A percentile compares a stretch with the other conserved stretches of the same genome.
phyloP scores from a whole-genome alignment of 2,113 vertebrate species.

The Galbula dea region DNA sequence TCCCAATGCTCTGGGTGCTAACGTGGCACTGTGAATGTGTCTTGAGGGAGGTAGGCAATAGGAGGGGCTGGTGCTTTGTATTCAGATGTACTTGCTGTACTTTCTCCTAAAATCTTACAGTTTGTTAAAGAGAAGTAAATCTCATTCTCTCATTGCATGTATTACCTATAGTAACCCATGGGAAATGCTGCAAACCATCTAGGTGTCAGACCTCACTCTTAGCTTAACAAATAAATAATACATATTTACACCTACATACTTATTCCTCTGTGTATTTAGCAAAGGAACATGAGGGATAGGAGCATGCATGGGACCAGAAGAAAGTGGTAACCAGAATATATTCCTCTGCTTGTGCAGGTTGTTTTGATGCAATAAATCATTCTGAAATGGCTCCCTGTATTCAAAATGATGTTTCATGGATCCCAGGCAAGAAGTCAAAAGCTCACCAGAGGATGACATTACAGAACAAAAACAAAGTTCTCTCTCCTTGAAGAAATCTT shows the following conservation, averaged over 20 bases:
- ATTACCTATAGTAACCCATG: background rate
- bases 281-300: background rate
- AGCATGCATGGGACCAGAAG: background rate
- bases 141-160: background rate
- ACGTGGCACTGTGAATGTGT: background rate
- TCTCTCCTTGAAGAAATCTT: constrained; percentile 62
- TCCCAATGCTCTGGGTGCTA: background rate
- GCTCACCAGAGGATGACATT: constrained; percentile 65
- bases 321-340: constrained; percentile 17
- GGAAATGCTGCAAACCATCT: background rate
- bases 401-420: constrained; percentile 56
- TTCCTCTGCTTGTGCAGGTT: constrained; percentile 33
- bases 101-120: background rate
- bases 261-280: background rate
- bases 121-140: background rate
- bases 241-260: constrained; percentile 8
- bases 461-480: constrained; percentile 45
- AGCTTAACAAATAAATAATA: constrained; percentile 8
- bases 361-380: constrained; percentile 64
- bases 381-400: constrained; percentile 41
- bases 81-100: background rate
- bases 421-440: constrained; percentile 56
- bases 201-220: background rate
- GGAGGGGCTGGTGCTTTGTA: background rate
- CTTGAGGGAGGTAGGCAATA: background rate